Evolutionary conservation across 2,113 vertebrate species (phyloP).

Genomic region (Strix aluco): DNA sequence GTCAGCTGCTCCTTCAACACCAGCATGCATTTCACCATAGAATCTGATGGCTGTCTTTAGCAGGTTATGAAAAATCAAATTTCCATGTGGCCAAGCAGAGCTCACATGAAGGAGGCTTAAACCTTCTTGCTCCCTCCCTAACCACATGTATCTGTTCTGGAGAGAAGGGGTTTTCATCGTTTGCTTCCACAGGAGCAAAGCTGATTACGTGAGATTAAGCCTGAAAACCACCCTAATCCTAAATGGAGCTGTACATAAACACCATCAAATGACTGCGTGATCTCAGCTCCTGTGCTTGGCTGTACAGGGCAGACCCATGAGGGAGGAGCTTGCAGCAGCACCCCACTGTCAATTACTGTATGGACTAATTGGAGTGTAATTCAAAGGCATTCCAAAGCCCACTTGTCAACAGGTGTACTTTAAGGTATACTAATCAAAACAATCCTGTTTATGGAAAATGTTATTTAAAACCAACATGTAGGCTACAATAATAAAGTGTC

Average conservation of each 20-base stretch:
- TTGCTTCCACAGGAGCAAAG: background rate
- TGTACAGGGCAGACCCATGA: background rate
- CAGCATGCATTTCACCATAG: background rate
- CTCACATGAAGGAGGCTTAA: background rate
- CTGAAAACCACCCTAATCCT: background rate
- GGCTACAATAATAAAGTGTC: constrained; percentile 33
- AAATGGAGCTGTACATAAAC: background rate
- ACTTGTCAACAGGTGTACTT: constrained; percentile 45
- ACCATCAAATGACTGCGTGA: background rate
- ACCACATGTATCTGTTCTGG: background rate
- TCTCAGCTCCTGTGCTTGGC: background rate
- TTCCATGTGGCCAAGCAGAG: background rate
- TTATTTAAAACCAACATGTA: constrained; percentile 52
- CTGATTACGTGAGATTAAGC: constrained; percentile 5
- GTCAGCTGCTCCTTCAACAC: background rate
- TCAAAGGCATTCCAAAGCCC: background rate
- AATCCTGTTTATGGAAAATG: constrained; percentile 45
- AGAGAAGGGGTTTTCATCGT: background rate
- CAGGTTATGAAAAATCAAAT: background rate
- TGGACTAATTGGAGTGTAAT: constrained; percentile 1
- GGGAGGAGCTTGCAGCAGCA: background rate
- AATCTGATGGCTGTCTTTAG: background rate
- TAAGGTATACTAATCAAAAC: constrained; percentile 26
- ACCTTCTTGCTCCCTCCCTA: background rate
- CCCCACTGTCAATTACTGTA: background rate